Conservation (phyloP, 2,888 invertebrate genomes). For the Coremacera marginata region DNA sequence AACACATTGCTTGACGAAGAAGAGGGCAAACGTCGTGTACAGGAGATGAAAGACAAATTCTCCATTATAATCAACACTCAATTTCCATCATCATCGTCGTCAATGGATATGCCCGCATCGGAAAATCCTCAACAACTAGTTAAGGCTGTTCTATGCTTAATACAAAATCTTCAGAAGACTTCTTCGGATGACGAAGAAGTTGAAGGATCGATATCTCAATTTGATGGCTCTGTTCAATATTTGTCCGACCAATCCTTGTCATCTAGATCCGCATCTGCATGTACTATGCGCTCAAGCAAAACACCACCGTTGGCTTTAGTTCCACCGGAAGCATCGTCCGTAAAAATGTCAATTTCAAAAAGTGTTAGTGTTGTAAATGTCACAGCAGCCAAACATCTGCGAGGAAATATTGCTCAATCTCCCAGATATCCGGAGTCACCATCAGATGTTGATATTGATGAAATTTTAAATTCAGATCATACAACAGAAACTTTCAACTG, state of each 20-base stretch:
- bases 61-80: conserved; percentile 77
- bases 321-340: conserved; percentile 66
- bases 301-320: conserved; percentile 67
- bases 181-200: conserved; percentile 53
- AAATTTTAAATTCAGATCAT: not conserved
- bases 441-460: not conserved
- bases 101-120: conserved; percentile 71
- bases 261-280: conserved; percentile 37
- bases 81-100: conserved; percentile 65
- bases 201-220: not conserved
- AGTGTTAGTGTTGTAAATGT: conserved; percentile 68
- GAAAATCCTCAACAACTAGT: conserved; percentile 81
- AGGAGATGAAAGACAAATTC: conserved; percentile 84
- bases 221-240: conserved; percentile 10
- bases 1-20: conserved; percentile 82
- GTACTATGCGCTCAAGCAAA: conserved; percentile 54
- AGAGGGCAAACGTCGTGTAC: conserved; percentile 79
- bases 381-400: conserved; percentile 62
- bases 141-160: conserved; percentile 79
- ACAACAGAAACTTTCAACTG: not conserved
- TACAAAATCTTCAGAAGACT: conserved; percentile 70
- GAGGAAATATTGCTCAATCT: conserved; percentile 36
- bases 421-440: not conserved
- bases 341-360: conserved; percentile 68
- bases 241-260: conserved; percentile 22